Evolutionary conservation across 2,888 invertebrate species (phyloP), one percentile per base, ranked within the genome.

Genomic region (Pegoplata infirma): DNA sequence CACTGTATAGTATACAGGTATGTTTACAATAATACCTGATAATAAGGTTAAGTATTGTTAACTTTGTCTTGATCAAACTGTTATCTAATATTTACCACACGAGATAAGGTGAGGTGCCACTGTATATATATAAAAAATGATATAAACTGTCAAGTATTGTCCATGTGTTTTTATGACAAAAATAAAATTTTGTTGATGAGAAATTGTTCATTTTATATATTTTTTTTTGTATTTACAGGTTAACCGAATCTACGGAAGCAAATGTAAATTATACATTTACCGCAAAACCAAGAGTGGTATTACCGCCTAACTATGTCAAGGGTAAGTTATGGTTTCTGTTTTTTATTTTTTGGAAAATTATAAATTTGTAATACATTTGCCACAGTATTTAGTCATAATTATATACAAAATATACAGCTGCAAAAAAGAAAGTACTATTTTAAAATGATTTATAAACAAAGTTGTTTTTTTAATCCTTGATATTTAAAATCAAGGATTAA

Each of bases 301-400:
- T 93, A 82, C 94, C 94, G 36, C 93, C 94, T 85, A 92, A 92
- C 89, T 94, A 94, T 91, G 92, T 94, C 75, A 94, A 94, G 93
- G 94, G 94, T 94, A 90, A 86, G 88, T 84, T 36, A 49, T 56
- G n/a, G 6, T 19, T 47, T 17, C 2, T 19, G 5, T 16, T 64
- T 47, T 16, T 36, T 46, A 23, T n/a, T 5, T 36, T 25, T 17
- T 21, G 19, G 47, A 16, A 56, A 71, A 32, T 19, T 21, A 46
- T 61, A 53, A 63, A 36, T 36, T 58, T 36, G 10, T 36, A 12
- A 53, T 17, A 0, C 44, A 17, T 28, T 17, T 0, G 44, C 7
- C 1, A 28, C n/a, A 32, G n/a, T 40, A 40, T 40, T n/a, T n/a
- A n/a, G 36, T n/a, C 36, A 40, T 40, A n/a, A 40, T 5, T 40